Conservation (phyloP, 2,113 vertebrate species). For the Falco punctatus region DNA sequence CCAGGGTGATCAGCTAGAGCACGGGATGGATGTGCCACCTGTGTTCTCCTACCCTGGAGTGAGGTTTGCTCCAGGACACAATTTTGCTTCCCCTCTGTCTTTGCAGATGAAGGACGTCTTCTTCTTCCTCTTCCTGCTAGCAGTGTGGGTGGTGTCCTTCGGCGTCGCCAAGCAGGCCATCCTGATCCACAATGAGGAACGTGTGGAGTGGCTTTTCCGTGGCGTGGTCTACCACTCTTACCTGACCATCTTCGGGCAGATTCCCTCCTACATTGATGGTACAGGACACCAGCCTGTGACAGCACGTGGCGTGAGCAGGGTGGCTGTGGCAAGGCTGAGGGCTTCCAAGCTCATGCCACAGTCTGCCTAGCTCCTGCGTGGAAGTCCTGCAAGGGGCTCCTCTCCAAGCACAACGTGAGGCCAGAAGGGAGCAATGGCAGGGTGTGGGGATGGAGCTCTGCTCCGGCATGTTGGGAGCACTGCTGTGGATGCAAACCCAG, state of each 20-base stretch:
- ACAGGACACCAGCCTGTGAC: background rate
- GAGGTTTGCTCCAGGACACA: background rate
- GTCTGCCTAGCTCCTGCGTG: background rate
- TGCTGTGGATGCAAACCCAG: background rate
- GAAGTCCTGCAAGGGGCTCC: background rate
- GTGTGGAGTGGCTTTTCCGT: conserved; percentile 90
- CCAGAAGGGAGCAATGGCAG: background rate
- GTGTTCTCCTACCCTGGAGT: rapidly evolving
- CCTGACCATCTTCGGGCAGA: conserved; percentile 90
- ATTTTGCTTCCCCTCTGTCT: background rate
- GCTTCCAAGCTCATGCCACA: rapidly evolving
- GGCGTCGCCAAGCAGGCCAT: conserved; percentile 96
- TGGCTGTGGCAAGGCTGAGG: background rate
- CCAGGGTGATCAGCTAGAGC: background rate
- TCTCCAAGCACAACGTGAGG: background rate
- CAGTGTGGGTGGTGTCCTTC: conserved; percentile 95
- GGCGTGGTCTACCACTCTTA: conserved; percentile 94
- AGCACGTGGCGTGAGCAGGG: rapidly evolving
- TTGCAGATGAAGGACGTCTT: conserved; percentile 95
- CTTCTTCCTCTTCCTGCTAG: conserved; percentile 97
- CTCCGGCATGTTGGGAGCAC: rapidly evolving
- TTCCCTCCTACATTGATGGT: conserved; percentile 90
- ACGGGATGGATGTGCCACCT: background rate
- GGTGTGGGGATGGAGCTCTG: background rate
- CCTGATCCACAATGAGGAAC: conserved; percentile 90